Conservation (phyloP, 2,888 invertebrate species). For the Dromius quadrimaculatus region DNA sequence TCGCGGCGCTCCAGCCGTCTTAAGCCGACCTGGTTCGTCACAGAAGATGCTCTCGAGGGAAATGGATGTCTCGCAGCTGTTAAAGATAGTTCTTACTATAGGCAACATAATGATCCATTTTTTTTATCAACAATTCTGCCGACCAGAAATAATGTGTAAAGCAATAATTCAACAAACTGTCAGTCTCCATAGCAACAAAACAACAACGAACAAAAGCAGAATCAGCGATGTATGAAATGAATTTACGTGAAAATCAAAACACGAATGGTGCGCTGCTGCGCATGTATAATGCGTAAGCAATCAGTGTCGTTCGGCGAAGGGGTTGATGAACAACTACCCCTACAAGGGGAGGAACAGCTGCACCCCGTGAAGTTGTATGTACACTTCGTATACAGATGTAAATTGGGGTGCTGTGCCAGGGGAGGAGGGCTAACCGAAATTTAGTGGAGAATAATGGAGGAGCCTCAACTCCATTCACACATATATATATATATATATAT, state of each 20-base stretch:
- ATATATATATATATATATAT: too few relatives aligned
- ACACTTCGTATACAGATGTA: too few relatives aligned
- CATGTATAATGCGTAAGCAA: slow-evolving; percentile 68
- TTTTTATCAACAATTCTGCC: too few relatives aligned
- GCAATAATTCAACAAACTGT: slow-evolving; percentile 36
- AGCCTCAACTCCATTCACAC: too few relatives aligned
- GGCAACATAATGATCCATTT: slow-evolving; percentile 26
- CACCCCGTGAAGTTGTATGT: slow-evolving; percentile 23
- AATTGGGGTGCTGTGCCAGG: slow-evolving; percentile 12
- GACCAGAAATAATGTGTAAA: slow-evolving; percentile 37
- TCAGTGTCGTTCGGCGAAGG: slow-evolving; percentile 56
- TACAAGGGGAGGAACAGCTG: slow-evolving; percentile 16
- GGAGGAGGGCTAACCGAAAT: slow-evolving; percentile 7
- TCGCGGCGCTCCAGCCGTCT: too few relatives aligned
- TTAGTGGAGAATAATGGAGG: slow-evolving; percentile 29
- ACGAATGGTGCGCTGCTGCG: slow-evolving; percentile 15
- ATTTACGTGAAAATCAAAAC: slow-evolving; percentile 45
- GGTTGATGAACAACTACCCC: slow-evolving; percentile 29
- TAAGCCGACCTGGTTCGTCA: too few relatives aligned
- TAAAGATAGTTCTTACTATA: slow-evolving; percentile 13
- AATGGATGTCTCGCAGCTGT: not conserved
- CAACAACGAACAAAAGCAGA: slow-evolving; percentile 39
- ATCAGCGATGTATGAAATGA: slow-evolving; percentile 46
- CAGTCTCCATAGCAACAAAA: slow-evolving; percentile 37
- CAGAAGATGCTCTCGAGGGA: too few relatives aligned